Evolutionary conservation across 2,888 invertebrate genomes (phyloP).

Genomic region (Lampropteryx suffumata): DNA sequence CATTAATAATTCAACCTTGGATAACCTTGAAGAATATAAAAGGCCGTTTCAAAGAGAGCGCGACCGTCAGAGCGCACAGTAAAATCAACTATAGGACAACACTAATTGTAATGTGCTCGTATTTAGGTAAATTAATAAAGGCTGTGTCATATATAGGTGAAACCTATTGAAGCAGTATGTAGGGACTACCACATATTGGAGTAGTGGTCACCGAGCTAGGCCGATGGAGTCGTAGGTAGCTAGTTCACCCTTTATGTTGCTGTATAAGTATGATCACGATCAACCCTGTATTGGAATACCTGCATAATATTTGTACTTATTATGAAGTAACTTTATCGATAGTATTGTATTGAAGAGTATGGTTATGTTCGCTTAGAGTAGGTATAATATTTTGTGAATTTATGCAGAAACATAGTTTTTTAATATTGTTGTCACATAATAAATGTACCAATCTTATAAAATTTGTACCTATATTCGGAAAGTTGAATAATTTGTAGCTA

Average conservation of each 20-base stretch:
- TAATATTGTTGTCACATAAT: constrained; percentile 82
- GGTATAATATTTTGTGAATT: constrained; percentile 80
- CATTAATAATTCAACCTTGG: constrained; percentile 1
- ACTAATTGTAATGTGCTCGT: constrained; percentile 39
- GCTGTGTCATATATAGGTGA: constrained; percentile 66
- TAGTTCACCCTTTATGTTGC: constrained; percentile 25
- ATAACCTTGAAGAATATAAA: constrained; percentile 10
- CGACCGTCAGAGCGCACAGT: constrained; percentile 27
- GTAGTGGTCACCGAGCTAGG: constrained; percentile 17
- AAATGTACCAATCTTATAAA: constrained; percentile 82
- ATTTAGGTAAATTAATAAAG: constrained; percentile 61
- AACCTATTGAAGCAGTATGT: constrained; percentile 50
- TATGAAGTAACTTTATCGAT: constrained; percentile 75
- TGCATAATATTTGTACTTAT: constrained; percentile 71
- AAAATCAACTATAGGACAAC: constrained; percentile 38
- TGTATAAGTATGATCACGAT: constrained; percentile 27
- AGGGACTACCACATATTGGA: constrained; percentile 28
- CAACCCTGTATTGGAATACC: constrained; percentile 42
- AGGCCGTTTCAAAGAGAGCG: constrained; percentile 19
- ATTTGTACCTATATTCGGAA: constrained; percentile 82
- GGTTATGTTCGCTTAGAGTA: constrained; percentile 80
- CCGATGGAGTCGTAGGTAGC: constrained; percentile 17
- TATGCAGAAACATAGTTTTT: constrained; percentile 82
- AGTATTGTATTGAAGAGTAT: constrained; percentile 72
- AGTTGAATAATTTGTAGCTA: constrained; percentile 82